A percentile compares a stretch with the other conserved stretches of the same genome.
Evolutionary conservation across 1,140 invertebrate species (phyloP).

Genomic region (Oncopodura yosiiana): DNA sequence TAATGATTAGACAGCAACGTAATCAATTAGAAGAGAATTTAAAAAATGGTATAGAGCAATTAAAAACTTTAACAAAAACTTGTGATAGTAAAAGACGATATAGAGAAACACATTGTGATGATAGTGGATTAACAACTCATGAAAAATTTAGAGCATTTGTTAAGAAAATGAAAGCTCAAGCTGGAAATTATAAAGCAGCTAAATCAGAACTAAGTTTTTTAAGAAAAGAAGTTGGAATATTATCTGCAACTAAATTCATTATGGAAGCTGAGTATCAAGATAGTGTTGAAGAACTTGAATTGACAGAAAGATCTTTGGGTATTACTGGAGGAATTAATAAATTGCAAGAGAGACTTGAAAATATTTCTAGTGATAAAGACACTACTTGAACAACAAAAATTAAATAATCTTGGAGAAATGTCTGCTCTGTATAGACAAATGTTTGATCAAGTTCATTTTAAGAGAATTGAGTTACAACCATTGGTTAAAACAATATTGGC

Average conservation of each 20-base stretch:
- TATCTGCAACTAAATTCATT: conserved; percentile 12
- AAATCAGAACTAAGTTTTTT: neutral
- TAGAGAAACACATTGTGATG: too few relatives aligned
- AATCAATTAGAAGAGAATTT: too few relatives aligned
- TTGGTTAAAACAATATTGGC: conserved; percentile 54
- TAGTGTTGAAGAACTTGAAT: neutral
- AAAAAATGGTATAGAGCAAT: too few relatives aligned
- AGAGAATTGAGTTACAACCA: conserved; percentile 50
- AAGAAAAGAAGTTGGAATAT: conserved; percentile 1
- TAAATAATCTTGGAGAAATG: conserved; percentile 48
- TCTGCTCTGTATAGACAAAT: conserved; percentile 48
- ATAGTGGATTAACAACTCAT: too few relatives aligned
- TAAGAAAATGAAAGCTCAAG: conserved; percentile 61
- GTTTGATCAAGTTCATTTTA: conserved; percentile 44
- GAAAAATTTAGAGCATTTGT: too few relatives aligned
- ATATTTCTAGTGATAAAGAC: conserved; percentile 46
- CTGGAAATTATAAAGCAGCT: conserved; percentile 59
- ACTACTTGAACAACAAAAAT: conserved; percentile 47
- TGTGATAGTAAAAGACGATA: too few relatives aligned
- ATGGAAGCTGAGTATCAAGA: conserved; percentile 1
- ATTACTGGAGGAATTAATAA: neutral
- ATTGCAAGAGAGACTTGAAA: conserved; percentile 39
- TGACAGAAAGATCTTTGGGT: neutral
- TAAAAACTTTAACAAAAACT: too few relatives aligned
- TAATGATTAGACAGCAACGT: too few relatives aligned